phyloP scores from a whole-genome alignment of 2,113 vertebrate genomes.

The Nipponia nippon region DNA sequence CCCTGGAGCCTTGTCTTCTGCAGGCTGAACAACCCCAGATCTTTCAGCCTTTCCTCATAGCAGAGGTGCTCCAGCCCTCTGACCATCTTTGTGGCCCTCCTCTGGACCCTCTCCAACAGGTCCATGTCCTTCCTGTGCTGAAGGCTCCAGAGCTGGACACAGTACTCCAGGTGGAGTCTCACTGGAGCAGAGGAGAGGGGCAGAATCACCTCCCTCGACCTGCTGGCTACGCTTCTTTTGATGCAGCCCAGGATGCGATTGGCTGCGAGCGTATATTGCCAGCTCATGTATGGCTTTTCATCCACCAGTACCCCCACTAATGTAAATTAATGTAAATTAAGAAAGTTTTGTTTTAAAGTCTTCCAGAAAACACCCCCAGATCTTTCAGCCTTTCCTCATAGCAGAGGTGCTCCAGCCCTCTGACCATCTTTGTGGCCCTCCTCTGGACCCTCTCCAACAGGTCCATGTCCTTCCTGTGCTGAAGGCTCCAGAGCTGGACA shows the following conservation, averaged over 20 bases:
- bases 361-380: too few relatives aligned
- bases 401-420: too few relatives aligned
- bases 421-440: neutral
- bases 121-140: neutral
- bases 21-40: too few relatives aligned
- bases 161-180: neutral
- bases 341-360: neutral
- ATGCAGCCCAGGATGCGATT: neutral
- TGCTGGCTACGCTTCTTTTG: neutral
- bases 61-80: too few relatives aligned
- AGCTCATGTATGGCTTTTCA: neutral
- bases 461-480: neutral
- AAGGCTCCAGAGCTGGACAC: neutral
- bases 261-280: rapidly evolving
- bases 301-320: neutral
- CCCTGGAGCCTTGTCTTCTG: too few relatives aligned
- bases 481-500: neutral
- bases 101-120: neutral
- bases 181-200: neutral
- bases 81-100: neutral
- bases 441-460: neutral
- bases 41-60: too few relatives aligned
- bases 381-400: too few relatives aligned
- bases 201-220: neutral
- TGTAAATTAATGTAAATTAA: neutral